Conservation (phyloP, 2,797 vertebrate genomes). For the Fistularia tabacaria region DNA sequence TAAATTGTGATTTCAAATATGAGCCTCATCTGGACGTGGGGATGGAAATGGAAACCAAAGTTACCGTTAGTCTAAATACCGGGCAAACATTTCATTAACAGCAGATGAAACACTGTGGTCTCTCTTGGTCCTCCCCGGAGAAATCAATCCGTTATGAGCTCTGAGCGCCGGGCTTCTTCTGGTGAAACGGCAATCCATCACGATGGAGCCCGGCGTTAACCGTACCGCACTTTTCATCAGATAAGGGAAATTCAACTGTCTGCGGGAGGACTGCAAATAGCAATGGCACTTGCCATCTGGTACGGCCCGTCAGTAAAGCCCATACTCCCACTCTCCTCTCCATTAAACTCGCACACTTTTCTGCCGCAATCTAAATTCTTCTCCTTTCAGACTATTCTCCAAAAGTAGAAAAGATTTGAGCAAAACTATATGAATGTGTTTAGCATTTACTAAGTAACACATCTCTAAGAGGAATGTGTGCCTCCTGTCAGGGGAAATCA, state of each 20-base stretch:
- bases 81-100: conserved; percentile 52
- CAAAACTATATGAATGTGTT: too few species aligned
- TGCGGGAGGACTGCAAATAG: conserved; percentile 21
- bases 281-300: conserved; percentile 49
- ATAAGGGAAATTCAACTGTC: conserved; percentile 23
- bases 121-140: conserved; percentile 27
- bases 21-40: not conserved
- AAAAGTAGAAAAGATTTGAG: too few species aligned
- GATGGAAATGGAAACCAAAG: conserved; percentile 28
- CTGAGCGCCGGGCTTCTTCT: conserved; percentile 21
- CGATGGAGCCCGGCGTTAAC: conserved; percentile 6
- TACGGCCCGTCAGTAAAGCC: conserved; percentile 36
- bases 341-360: conserved; percentile 17
- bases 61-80: conserved; percentile 37
- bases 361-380: too few species aligned
- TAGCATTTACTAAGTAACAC: too few species aligned
- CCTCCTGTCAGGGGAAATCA: too few species aligned
- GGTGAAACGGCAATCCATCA: conserved; percentile 37
- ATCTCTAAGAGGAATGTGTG: too few species aligned
- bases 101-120: conserved; percentile 23
- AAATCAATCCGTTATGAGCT: conserved; percentile 50
- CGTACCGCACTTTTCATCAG: conserved; percentile 13
- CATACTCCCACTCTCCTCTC: conserved; percentile 43
- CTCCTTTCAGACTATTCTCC: too few species aligned
- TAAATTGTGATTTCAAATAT: too few species aligned